A percentile compares a stretch with the other conserved stretches of the same genome.
Conservation (phyloP, 37 sponge, comb jelly and placozoan species). For the Crambe crambe region DNA sequence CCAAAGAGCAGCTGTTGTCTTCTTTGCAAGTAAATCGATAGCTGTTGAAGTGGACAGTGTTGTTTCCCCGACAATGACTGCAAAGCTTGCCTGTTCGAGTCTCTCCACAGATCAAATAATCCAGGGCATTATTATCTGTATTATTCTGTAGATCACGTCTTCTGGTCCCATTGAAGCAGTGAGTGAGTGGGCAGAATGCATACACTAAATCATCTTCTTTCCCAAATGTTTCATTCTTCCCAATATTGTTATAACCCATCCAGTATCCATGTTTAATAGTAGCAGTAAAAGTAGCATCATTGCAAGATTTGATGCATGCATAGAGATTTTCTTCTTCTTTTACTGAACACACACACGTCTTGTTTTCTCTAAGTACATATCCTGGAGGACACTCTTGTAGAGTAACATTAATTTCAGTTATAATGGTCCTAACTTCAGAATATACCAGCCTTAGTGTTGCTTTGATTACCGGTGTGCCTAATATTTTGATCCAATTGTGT, state of each 20-base stretch:
- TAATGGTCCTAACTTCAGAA: too few relatives aligned
- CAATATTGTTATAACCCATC: not conserved
- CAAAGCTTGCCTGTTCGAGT: slow-evolving; percentile 28
- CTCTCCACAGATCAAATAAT: slow-evolving; percentile 7
- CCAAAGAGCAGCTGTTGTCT: not conserved
- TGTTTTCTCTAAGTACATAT: too few relatives aligned
- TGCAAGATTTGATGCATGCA: too few relatives aligned
- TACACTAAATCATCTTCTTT: not conserved
- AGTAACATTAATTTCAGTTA: too few relatives aligned
- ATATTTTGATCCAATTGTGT: too few relatives aligned
- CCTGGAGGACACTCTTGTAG: too few relatives aligned
- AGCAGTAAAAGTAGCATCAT: not conserved
- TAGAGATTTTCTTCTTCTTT: too few relatives aligned
- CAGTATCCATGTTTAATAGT: not conserved
- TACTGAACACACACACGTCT: too few relatives aligned
- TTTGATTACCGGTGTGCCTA: too few relatives aligned
- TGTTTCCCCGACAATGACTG: slow-evolving; percentile 8
- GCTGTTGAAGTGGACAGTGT: slow-evolving; percentile 28
- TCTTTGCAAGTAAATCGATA: not conserved
- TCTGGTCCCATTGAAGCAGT: not conserved
- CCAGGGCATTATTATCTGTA: not conserved
- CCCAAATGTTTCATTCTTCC: not conserved
- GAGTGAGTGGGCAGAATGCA: not conserved
- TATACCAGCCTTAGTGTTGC: too few relatives aligned
- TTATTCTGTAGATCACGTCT: too few relatives aligned